Base-by-base conservation (phyloP, 2,888 invertebrate genomes). In the Panzeria rudis region DNA sequence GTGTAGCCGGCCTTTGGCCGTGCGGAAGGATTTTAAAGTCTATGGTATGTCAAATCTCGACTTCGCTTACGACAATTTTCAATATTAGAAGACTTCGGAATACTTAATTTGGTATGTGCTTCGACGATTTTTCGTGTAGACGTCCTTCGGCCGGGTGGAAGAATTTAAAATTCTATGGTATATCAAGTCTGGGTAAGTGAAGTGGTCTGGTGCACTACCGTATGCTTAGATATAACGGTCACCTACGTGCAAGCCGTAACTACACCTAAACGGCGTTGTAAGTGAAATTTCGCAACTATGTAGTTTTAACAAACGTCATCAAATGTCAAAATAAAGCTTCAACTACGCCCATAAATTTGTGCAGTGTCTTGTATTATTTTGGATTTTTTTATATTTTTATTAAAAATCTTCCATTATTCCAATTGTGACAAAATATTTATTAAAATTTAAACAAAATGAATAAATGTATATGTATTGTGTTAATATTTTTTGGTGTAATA, bases 401-500 rank as follows among this genome's bases (percentile, higher is more conserved):
- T 69, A 38, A 23, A 66, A 54, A 29, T 59, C n/a, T 13, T 32
- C 35, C 3, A 52, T 32, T 68, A 0, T 32, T 69, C 0, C 1
- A 52, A 38, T 0, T 7, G 5, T 15, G 20, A 25, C 20, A n/a
- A 81, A 25, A 71, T 32, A 47, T n/a, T 54, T 11, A 25, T 13
- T 20, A 13, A 35, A n/a, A 25, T 59, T 20, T 5, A 29, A 52
- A 3, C 6, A 61, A 47, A 35, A 78, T 78, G 61, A 50, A 35
- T n/a, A 79, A 80, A 41, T 68, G 66, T n/a, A 13, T 76, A 6
- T 44, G 47, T 23, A 32, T 86, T 38, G 38, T 83, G 0, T 32
- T 89, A n/a, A 50, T 90, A 47, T 7, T 89, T 11, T 78, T 86
- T n/a, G 25, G 35, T 44, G 15, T 85, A 20, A 52, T 47, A 13